Evolutionary conservation across 2,888 invertebrate genomes (phyloP), one percentile per base, ranked within the genome.

Genomic region (Lypha dubia): DNA sequence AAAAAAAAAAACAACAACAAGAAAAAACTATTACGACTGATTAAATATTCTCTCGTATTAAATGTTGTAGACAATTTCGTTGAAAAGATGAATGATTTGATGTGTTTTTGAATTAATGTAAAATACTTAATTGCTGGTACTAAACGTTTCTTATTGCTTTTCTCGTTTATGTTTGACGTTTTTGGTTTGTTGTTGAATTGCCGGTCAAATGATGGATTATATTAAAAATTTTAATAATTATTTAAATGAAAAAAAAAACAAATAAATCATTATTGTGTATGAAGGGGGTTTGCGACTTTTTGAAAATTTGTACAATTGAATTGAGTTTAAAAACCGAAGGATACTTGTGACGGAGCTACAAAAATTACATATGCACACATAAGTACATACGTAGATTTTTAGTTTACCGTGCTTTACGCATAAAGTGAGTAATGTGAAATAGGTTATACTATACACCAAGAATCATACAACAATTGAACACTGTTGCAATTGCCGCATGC

Each of bases 81-180:
- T 71, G 82, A 71, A 80, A 53, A 76, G 84, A 84, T 84, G 80
- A 80, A 84, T 80, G 84, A 84, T 84, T 84, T 84, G 80, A 84
- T 84, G 84, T 84, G 84, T 76, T 84, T 77, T 62, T 67, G 76
- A 84, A 84, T 84, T 84, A 84, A 80, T 84, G 80, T 80, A 80
- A 84, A n/a, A 84, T 84, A 62, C 84, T 84, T 84, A 80, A 84
- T 84, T 84, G 84, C 77, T 84, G 83, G 65, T 75, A 79, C 62
- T 49, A 38, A 71, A 56, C 22, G 51, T 67, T 76, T 65, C 35
- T 49, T 76, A 24, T 73, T 63, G 74, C 71, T 65, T 20, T 67
- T 11, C n/a, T 77, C 7, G 17, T 28, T 15, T 62, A 60, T 20
- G 32, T 41, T n/a, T 28, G 4, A 49, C 1, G 62, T 58, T n/a